Base-by-base conservation (phyloP, 2,888 invertebrate genomes). In the Scelioninae gen. 1 region DNA sequence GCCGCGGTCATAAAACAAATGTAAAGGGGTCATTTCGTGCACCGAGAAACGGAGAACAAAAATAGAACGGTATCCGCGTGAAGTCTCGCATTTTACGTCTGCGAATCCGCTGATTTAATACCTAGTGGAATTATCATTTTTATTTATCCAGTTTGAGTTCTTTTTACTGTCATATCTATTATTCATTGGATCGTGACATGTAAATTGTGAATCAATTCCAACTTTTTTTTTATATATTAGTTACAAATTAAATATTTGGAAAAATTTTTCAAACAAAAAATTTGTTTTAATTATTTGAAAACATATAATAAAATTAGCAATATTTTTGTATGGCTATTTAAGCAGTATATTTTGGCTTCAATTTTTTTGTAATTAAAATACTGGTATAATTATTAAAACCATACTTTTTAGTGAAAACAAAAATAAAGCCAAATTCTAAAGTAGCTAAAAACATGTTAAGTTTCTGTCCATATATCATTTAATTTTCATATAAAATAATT, bases 11-110 rank as follows among this genome's bases (percentile, higher is more conserved):
- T 72, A 69, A 78, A 71, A 65, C 75, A 79, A 75, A 83, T 66
- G 75, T 71, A 79, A 72, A 47, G 66, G 79, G 79, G 71, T 66
- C 56, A 76, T 79, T 83, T 72, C 62, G 72, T 55, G 58, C 15
- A 55, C 38, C 55, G 63, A 65, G 77, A 81, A 75, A 79, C 65
- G 11, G 66, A 65, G 45, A 83, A 45, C 77, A 56, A 76, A 81
- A 82, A 65, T 75, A 60, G 66, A 76, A 76, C 66, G 65, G 47
- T 49, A 65, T 68, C 71, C 62, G 60, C 56, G 40, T 55, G 13
- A 13, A 49, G 31, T 47, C 55, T 55, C 51, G 32, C 60, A 40
- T 56, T 55, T 76, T 66, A 60, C 66, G 68, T 60, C 69, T 69
- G 78, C 38, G 55, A 58, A 62, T 51, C 56, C 68, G 78, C 31